phyloP scores from a whole-genome alignment of 2,888 invertebrate genomes.

The Syritta pipiens region DNA sequence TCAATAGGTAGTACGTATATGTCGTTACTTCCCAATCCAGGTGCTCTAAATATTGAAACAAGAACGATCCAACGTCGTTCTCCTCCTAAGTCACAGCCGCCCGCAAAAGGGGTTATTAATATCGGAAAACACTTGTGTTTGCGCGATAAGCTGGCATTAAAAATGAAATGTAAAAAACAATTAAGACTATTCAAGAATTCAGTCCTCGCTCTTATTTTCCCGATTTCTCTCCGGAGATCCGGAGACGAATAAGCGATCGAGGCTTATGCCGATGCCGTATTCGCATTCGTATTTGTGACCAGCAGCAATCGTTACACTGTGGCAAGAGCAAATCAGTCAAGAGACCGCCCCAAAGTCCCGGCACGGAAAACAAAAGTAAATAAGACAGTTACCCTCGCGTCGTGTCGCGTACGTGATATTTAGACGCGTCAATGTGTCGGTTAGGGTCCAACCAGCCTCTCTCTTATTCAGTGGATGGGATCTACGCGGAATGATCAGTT shows the following conservation, averaged over 20 bases:
- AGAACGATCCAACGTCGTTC: background rate
- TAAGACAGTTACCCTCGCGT: conserved; percentile 38
- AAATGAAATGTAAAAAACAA: conserved; percentile 47
- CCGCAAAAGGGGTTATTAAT: conserved; percentile 38
- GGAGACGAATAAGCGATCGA: conserved; percentile 22
- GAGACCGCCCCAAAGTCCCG: conserved; percentile 59
- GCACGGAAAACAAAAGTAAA: conserved; percentile 49
- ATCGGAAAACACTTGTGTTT: conserved; percentile 56
- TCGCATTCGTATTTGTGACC: conserved; percentile 33
- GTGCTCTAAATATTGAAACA: background rate
- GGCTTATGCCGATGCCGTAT: conserved; percentile 17
- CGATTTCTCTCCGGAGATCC: conserved; percentile 10
- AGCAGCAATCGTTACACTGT: conserved; percentile 28
- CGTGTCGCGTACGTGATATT: conserved; percentile 11
- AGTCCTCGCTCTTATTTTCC: conserved; percentile 22
- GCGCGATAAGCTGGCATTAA: conserved; percentile 52
- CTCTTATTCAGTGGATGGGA: conserved; percentile 44
- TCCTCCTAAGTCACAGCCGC: conserved; percentile 6
- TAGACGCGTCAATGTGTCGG: conserved; percentile 18
- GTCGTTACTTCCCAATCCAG: conserved; percentile 20
- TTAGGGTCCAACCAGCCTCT: conserved; percentile 26
- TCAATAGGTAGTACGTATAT: background rate
- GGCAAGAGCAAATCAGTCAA: conserved; percentile 58
- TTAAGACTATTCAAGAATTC: conserved; percentile 49
- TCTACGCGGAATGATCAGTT: conserved; percentile 41